Evolutionary conservation across 2,797 vertebrate genomes (phyloP), one percentile per base, ranked within the genome.

Genomic region (Garrulus glandarius): DNA sequence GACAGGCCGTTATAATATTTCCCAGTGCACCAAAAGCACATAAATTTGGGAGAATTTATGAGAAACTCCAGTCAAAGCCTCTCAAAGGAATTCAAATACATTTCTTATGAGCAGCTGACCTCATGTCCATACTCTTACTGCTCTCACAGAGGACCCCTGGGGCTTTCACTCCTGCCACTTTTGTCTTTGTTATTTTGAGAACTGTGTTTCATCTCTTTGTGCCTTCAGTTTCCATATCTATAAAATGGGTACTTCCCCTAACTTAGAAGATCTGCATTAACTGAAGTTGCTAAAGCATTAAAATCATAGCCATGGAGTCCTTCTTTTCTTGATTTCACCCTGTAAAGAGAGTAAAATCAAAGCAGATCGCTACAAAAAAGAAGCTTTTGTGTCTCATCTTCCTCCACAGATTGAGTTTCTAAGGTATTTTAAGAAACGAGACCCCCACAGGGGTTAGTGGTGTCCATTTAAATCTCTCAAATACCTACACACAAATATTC

Each of bases 401-500:
- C 87, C 84, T 71, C 49, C 52, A 11, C 56, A 77, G 79, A 82
- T 71, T 86, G 56, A 30, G 53, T 87, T 95, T 91, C 91, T 34
- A 53, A 96, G 84, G 89, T 92, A 94, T 75, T 52, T 67, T 78
- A 36, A 81, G 91, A 93, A 95, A 85, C 0, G 2, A 89, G 93
- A 94, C 80, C 89, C 89, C 53, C 76, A 53, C 3, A 67, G 56
- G 72, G 84, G 78, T 92, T 89, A 95, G 67, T 67, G 84, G 72
- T 96, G 95, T 95, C 94, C 81, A 65, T 91, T 92, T 94, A 94
- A 93, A 88, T 95, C 91, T 93, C 83, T 95, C 75, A 81, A 83
- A 97, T 96, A 84, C 68, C 71, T 95, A 56, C 71, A 70, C 4
- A 1, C 61, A 86, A 69, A 90, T 69, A 81, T 18, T 85, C 50